Percentiles rank a stretch among this genome's conserved stretches.
phyloP scores from a whole-genome alignment of 1,140 invertebrate species.

The Trichomalopsis sarcophagae region DNA sequence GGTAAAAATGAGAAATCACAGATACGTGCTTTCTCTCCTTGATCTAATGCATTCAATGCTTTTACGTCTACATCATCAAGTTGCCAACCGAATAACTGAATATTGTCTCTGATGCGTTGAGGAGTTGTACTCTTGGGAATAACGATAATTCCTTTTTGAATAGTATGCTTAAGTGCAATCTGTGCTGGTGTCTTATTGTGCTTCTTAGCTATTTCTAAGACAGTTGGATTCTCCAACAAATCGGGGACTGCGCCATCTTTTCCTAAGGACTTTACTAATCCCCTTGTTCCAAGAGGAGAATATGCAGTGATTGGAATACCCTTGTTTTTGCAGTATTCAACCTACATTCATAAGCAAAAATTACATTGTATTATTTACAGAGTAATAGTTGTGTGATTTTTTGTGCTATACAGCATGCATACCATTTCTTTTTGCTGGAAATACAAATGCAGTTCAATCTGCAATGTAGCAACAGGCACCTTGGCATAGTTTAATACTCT shows the following conservation, averaged over 20 bases:
- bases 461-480: conserved; percentile 79
- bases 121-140: conserved; percentile 80
- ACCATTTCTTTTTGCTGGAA: conserved; percentile 78
- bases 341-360: conserved; percentile 54
- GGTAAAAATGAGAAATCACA: conserved; percentile 80
- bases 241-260: conserved; percentile 77
- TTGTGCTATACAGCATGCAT: conserved; percentile 3
- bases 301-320: conserved; percentile 79
- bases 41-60: conserved; percentile 72
- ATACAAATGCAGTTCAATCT: conserved; percentile 85
- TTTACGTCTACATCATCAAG: conserved; percentile 67
- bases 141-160: conserved; percentile 76
- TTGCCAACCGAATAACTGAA: conserved; percentile 73
- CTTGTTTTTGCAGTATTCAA: conserved; percentile 77
- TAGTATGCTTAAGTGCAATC: conserved; percentile 76
- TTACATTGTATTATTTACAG: conserved; percentile 5
- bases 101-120: conserved; percentile 77
- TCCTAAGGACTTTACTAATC: conserved; percentile 72
- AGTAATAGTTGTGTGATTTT: conserved; percentile 11
- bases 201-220: conserved; percentile 79
- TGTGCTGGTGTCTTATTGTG: conserved; percentile 78
- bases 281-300: conserved; percentile 79
- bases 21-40: conserved; percentile 76
- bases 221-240: conserved; percentile 80
- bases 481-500: conserved; percentile 77